A percentile compares a stretch with the other conserved stretches of the same genome.
Conservation (phyloP, 2,888 invertebrate genomes). For the Steinernema scapterisci region DNA sequence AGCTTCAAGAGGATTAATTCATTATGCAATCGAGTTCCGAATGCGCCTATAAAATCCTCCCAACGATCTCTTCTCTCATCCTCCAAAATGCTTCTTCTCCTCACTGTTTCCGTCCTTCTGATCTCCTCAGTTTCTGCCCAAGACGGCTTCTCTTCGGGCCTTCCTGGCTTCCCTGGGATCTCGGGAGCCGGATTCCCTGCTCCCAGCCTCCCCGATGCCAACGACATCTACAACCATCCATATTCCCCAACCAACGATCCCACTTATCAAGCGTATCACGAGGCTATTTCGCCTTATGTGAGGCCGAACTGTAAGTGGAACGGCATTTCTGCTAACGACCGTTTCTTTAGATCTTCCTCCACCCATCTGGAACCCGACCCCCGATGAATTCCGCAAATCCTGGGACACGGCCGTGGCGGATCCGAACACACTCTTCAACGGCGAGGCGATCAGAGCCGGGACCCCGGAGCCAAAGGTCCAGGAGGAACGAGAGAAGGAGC, state of each 20-base stretch:
- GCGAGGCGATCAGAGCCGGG: constrained; percentile 2
- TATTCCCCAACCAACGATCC: not conserved
- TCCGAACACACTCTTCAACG: not conserved
- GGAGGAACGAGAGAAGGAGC: not conserved
- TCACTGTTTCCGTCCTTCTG: not conserved
- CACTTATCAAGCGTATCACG: not conserved
- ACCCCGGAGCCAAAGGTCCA: constrained; percentile 1
- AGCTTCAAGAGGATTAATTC: too few species aligned
- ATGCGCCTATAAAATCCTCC: too few species aligned
- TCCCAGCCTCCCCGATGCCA: not conserved
- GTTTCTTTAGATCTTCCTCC: not conserved
- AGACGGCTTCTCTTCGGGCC: not conserved
- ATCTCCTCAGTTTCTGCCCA: not conserved
- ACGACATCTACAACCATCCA: not conserved
- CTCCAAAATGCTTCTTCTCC: not conserved
- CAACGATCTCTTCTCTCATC: not conserved
- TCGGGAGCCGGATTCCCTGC: not conserved
- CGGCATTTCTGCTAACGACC: not conserved
- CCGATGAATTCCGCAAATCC: constrained; percentile 1
- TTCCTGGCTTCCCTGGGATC: not conserved
- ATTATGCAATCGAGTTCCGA: too few species aligned
- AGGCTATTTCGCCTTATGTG: not conserved
- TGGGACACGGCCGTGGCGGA: constrained; percentile 21
- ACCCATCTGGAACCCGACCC: constrained; percentile 4
- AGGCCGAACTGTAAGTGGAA: not conserved